phyloP scores from a whole-genome alignment of 2,797 vertebrate species.

The Malurus splendens region DNA sequence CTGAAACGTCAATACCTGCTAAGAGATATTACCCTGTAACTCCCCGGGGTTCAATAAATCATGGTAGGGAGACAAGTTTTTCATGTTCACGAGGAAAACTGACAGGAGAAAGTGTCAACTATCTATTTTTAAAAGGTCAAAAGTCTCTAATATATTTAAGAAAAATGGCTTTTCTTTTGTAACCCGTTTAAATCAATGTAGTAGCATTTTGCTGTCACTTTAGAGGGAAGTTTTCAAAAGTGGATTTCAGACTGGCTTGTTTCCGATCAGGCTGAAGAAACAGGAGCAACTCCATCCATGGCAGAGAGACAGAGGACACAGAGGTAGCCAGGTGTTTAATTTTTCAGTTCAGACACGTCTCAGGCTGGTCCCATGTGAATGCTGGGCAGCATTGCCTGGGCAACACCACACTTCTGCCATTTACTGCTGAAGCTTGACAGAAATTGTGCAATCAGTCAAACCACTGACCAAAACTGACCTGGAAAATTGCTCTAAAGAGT shows the following conservation, averaged over 20 bases:
- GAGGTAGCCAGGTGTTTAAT: neutral
- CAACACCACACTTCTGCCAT: neutral
- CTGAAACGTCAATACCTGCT: constrained; percentile 35
- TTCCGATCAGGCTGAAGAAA: neutral
- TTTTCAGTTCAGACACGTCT: neutral
- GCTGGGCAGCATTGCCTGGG: neutral
- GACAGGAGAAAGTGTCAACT: constrained; percentile 29
- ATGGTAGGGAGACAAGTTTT: constrained; percentile 22
- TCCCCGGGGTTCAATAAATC: constrained; percentile 25
- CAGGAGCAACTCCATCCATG: neutral
- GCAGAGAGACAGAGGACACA: neutral
- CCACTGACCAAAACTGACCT: neutral
- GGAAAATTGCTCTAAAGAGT: neutral
- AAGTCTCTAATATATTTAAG: constrained; percentile 39
- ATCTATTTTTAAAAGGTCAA: constrained; percentile 51
- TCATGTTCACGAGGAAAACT: constrained; percentile 15
- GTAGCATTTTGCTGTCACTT: constrained; percentile 2
- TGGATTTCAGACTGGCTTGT: neutral
- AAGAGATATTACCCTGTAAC: constrained; percentile 17
- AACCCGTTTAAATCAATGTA: constrained; percentile 29
- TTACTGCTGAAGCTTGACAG: neutral
- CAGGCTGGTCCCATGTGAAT: neutral
- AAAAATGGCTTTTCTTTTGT: constrained; percentile 33
- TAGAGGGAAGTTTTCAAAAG: neutral
- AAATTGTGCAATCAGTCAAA: neutral